Conservation (phyloP, 2,888 invertebrate species). For the Pediacus dermestoides region DNA sequence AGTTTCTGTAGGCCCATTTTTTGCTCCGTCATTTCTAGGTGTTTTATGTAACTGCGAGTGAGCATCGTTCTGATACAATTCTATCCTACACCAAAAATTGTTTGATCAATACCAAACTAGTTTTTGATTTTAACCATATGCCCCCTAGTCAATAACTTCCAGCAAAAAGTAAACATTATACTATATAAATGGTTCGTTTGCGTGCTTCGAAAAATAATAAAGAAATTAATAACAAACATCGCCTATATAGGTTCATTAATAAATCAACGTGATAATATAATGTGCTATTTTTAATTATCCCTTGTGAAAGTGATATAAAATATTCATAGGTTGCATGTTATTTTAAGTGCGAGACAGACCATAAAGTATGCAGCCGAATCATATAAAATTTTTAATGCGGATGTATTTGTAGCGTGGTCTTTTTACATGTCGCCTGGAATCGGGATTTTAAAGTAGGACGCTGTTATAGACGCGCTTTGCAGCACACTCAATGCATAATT, state of each 20-base stretch:
- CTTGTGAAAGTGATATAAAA: neutral
- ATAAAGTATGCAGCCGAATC: slow-evolving; percentile 1
- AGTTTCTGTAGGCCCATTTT: too few species aligned
- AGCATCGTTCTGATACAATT: too few species aligned
- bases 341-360: slow-evolving; percentile 1
- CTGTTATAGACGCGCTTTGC: slow-evolving; percentile 3
- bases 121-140: too few species aligned
- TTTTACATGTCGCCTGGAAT: slow-evolving; percentile 7
- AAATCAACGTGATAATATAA: neutral
- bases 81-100: too few species aligned
- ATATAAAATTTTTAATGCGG: slow-evolving; percentile 6
- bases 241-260: neutral
- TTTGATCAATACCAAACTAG: too few species aligned
- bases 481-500: slow-evolving; percentile 28
- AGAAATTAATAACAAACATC: neutral
- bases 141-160: too few species aligned
- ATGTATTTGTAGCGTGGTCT: neutral
- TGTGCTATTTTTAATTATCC: slow-evolving; percentile 1
- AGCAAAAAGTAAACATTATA: too few species aligned
- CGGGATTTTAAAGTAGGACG: neutral
- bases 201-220: neutral
- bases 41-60: too few species aligned
- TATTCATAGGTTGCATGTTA: slow-evolving; percentile 1
- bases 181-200: too few species aligned
- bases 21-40: too few species aligned